Evolutionary conservation across 2,113 vertebrate species (phyloP), one percentile per base, ranked within the genome.

Genomic region (Pungitius pungitius): DNA sequence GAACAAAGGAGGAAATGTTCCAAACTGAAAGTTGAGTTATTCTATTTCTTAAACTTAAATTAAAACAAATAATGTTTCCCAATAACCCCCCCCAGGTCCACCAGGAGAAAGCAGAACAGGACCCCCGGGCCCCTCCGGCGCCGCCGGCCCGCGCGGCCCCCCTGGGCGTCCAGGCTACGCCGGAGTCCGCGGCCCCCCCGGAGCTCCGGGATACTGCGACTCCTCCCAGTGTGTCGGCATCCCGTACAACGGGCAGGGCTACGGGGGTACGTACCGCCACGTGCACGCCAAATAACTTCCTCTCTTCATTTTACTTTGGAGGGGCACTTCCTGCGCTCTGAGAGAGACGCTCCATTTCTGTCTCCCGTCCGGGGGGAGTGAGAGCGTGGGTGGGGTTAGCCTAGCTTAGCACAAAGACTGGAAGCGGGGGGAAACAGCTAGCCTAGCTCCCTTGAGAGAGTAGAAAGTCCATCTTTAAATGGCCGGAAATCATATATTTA

Each of bases 211-310:
- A n/a, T 99, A 98, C 86, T 99, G 98, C 42, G 98, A 99, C 88
- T 98, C 98, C 6, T 99, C 98, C 54, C 96, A 97, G 90, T 99
- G 98, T 69, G 95, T 97, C 22, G 97, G 98, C 64, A 98, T 99
- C 81, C 96, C 95, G 59, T 99, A 99, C 94, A 98, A 99, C 0
- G 97, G 97, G n/a, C 97, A 97, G 91, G 96, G 96, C 90, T 99
- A 97, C 86, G 92, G 91, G 95, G 97, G 98, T 99, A 94, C 1
- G 96, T 92, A 54, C 6, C 2, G 12, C 7, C 11, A 30, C 6
- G 2, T 14, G 39, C 18, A 60, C 2, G 8, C 20, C 10, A 13
- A 20, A 20, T 59, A 35, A 47, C 62, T 3, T 15, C 8, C 52
- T 17, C 17, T 43, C 15, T 45, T 45, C 2, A 45, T 18, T 20